Conservation (phyloP, 2,113 vertebrate species). For the Rhinopomastus cyanomelas region DNA sequence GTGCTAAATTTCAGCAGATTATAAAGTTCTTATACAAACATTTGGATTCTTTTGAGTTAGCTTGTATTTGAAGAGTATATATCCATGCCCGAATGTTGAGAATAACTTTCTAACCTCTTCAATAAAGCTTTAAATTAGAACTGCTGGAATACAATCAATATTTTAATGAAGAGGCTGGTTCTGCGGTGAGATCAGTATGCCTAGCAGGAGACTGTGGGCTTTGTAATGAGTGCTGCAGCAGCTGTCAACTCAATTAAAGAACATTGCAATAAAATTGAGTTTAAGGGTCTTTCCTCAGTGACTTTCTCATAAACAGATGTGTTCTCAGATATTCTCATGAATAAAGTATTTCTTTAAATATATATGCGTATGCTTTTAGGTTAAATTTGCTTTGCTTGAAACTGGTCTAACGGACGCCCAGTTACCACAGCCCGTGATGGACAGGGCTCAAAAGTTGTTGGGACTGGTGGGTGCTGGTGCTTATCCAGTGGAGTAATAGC, state of each 20-base stretch:
- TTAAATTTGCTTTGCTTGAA: not conserved
- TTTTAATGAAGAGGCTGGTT: not conserved
- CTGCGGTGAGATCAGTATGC: not conserved
- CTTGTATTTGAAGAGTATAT: not conserved
- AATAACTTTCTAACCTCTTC: not conserved
- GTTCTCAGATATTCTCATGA: not conserved
- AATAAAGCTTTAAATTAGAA: not conserved
- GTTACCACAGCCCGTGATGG: not conserved
- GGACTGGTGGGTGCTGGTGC: not conserved
- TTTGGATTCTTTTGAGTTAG: not conserved
- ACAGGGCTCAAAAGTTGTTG: not conserved
- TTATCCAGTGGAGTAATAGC: not conserved
- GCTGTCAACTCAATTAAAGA: not conserved
- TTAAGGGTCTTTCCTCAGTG: not conserved
- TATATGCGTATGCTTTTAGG: not conserved
- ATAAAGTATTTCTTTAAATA: not conserved
- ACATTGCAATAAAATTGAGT: not conserved
- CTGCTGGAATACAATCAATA: not conserved
- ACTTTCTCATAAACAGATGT: not conserved
- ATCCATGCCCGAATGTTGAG: not conserved
- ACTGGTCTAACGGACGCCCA: not conserved
- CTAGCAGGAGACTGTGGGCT: not conserved
- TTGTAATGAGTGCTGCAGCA: not conserved
- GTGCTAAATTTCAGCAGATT: not conserved
- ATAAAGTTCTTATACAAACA: not conserved